Evolutionary conservation across 1,140 invertebrate species (phyloP), one percentile per base, ranked within the genome.

Genomic region (Cydia strobilella): DNA sequence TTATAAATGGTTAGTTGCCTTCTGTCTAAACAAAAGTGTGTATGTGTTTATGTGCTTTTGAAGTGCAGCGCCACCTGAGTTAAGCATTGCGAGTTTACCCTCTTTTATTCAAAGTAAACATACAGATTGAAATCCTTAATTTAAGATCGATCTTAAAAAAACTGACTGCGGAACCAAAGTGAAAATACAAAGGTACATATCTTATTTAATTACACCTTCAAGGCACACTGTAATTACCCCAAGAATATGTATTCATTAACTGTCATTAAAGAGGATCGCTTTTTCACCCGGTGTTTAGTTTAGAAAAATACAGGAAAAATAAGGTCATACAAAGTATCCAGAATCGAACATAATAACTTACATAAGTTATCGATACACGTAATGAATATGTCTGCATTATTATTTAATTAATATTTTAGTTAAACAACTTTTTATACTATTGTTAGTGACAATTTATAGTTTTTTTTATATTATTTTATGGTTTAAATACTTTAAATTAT

Each of bases 211-310:
- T 69, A 69, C 31, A 18, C 10, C 18, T 18, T n/a, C 27, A 27
- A 18, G 27, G 7, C 12, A 39, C 2, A 3, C 2, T 13, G 15
- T 69, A 39, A 65, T 65, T 31, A 69, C 18, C 2, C 15, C 51
- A 23, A 59, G 18, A 59, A 18, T 39, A 39, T 18, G 31, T 18
- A 69, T 39, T 69, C 13, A 69, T 69, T 4, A 35, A 18, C 27
- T 69, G 31, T 69, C 65, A 69, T 69, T 69, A 69, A 39, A 15
- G 31, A 39, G 31, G 4, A 69, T 69, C 63, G 15, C 63, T 7
- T 10, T 35, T 69, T n/a, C n/a, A 20, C 15, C 65, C 31, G n/a
- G n/a, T 69, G 31, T 39, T 66, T 69, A 69, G 15, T 69, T 69
- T 69, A 69, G 5, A 39, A 39, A 35, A 69, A 69, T 35, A 35